Conservation (phyloP, 2,113 vertebrate species). For the Burhinus bistriatus region DNA sequence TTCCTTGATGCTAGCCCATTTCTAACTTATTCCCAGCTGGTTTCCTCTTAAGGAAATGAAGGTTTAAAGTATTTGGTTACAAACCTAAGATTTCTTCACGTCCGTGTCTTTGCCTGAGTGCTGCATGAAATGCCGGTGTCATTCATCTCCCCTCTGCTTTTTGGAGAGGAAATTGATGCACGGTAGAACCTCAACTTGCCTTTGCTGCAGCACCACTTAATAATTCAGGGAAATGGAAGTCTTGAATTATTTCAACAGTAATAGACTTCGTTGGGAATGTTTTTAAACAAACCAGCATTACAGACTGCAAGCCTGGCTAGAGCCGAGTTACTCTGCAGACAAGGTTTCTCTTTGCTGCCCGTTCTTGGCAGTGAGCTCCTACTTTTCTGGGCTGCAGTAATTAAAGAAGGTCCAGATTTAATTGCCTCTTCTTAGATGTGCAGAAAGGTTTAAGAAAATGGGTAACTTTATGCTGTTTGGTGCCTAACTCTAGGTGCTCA, state of each 20-base stretch:
- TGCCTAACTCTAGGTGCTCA: neutral
- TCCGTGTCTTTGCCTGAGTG: neutral
- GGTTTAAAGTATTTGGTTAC: slow-evolving; percentile 28
- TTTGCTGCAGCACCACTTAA: neutral
- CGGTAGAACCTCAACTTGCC: neutral
- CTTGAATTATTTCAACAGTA: slow-evolving; percentile 10
- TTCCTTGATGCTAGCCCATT: neutral
- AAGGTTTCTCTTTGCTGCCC: neutral
- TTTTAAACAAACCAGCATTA: neutral
- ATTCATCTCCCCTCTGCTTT: slow-evolving; percentile 17
- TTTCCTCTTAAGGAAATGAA: slow-evolving; percentile 28
- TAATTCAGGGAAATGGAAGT: slow-evolving; percentile 3
- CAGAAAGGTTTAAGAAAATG: neutral
- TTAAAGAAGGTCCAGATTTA: neutral
- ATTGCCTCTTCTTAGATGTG: neutral
- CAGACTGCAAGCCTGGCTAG: no score
- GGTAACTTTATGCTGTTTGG: neutral
- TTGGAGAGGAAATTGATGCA: neutral
- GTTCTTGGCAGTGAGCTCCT: neutral
- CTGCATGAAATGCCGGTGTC: neutral
- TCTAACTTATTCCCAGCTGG: neutral
- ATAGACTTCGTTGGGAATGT: neutral
- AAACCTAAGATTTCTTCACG: slow-evolving; percentile 9
- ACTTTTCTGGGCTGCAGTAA: neutral
- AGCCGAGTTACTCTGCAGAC: neutral